These are phyloP conservation scores for Mionectes macconnelli DNA, from an alignment of 2,113 vertebrate species.

Conservation along the genomic window DNA sequence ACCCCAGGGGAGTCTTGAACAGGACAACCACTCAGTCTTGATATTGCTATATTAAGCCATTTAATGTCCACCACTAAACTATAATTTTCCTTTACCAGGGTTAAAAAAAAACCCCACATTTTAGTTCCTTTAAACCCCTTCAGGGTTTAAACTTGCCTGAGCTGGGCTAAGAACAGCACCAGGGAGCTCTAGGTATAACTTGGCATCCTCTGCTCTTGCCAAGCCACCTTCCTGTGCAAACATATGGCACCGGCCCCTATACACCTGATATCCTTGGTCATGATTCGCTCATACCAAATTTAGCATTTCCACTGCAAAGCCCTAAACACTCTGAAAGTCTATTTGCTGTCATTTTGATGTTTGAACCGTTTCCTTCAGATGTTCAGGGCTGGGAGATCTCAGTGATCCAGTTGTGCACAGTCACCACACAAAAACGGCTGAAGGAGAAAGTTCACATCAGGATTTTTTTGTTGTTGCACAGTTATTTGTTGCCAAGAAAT, in stretches of 20 bases:
- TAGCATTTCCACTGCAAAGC: neutral
- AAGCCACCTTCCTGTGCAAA: slow-evolving; percentile 1
- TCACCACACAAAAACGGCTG: neutral
- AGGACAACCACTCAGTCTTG: neutral
- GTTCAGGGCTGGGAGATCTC: neutral
- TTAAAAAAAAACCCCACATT: neutral
- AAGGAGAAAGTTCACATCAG: neutral
- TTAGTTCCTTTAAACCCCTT: neutral
- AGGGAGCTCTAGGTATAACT: neutral
- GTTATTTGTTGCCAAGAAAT: neutral
- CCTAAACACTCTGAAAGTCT: neutral
- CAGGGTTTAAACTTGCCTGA: neutral
- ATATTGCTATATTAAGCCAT: neutral
- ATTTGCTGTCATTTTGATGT: neutral
- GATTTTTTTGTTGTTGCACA: neutral
- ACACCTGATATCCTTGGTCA: neutral
- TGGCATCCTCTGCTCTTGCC: slow-evolving; percentile 6
- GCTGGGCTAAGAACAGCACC: neutral
- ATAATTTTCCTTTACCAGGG: neutral
- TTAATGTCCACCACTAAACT: neutral
- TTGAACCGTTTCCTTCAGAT: neutral
- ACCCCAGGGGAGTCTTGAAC: neutral
- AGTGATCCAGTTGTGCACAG: neutral
- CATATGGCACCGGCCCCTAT: neutral
- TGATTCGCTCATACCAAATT: neutral